Conservation (phyloP, 2,888 invertebrate genomes). For the Sesia apiformis region DNA sequence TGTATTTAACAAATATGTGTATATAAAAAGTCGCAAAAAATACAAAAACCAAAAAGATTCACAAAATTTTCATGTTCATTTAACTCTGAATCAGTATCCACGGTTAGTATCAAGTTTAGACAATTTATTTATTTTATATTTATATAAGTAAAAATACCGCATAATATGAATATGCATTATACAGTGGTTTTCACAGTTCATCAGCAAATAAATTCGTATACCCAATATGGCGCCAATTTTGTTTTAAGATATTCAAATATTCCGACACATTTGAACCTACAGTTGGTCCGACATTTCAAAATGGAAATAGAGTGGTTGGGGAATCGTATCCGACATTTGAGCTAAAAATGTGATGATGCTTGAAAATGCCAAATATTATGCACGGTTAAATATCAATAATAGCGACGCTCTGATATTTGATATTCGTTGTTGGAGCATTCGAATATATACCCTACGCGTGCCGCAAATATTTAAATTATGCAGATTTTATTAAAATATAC, state of each 20-base stretch:
- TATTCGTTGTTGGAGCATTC: no score
- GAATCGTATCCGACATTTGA: conserved; percentile 58
- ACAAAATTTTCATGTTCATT: no score
- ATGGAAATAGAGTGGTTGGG: conserved; percentile 60
- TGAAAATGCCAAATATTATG: conserved; percentile 42
- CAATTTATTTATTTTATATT: neutral
- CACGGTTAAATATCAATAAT: conserved; percentile 46
- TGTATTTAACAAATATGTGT: no score
- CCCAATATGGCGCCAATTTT: conserved; percentile 28
- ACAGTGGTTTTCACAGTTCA: neutral
- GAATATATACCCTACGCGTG: no score
- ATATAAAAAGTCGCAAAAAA: no score
- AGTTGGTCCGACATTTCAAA: conserved; percentile 56
- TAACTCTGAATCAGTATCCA: no score
- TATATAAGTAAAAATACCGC: neutral
- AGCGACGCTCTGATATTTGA: conserved; percentile 6
- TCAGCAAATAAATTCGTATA: neutral
- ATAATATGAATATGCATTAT: neutral
- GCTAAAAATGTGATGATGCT: conserved; percentile 44
- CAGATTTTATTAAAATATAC: no score
- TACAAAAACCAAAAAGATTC: no score
- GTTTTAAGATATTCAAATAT: conserved; percentile 66
- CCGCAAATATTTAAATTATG: no score
- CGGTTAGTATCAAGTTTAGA: no score
- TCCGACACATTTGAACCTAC: conserved; percentile 56